A percentile compares a stretch with the other conserved stretches of the same genome.
These are phyloP conservation scores for Lacerta agilis DNA, from an alignment of 2,797 vertebrate genomes.

Conservation along the genomic window DNA sequence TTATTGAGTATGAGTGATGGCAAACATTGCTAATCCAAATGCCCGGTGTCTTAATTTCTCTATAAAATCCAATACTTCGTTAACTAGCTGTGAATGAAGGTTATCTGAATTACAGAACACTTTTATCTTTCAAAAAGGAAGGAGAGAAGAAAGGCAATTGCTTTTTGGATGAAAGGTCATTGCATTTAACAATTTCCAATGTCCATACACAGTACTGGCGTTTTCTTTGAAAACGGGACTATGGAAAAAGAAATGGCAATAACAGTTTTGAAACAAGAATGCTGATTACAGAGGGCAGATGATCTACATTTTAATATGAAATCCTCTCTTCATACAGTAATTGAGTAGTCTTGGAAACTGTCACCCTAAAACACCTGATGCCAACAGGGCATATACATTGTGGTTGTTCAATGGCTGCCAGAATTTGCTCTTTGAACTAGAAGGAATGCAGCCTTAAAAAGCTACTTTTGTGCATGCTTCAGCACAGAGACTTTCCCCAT, in stretches of 20 bases:
- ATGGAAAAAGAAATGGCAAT: accelerated
- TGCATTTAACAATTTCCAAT: not conserved
- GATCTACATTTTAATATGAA: not conserved
- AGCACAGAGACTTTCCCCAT: no score
- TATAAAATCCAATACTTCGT: slow-evolving; percentile 67
- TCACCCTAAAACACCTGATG: not conserved
- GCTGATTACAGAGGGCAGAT: not conserved
- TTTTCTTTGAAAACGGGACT: not conserved
- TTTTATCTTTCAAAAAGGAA: slow-evolving; percentile 29
- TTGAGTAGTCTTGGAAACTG: not conserved
- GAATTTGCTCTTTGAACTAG: not conserved
- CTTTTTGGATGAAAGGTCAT: slow-evolving; percentile 38
- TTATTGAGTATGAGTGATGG: slow-evolving; percentile 74
- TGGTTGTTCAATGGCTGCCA: not conserved
- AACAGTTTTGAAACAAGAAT: not conserved
- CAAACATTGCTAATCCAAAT: slow-evolving; percentile 74
- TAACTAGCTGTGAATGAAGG: slow-evolving; percentile 70
- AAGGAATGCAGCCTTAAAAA: no score
- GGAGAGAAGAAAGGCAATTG: not conserved
- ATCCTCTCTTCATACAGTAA: not conserved
- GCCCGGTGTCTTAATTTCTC: slow-evolving; percentile 63
- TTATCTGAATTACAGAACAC: slow-evolving; percentile 63
- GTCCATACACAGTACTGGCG: accelerated
- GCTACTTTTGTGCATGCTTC: no score
- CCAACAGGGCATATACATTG: not conserved